phyloP scores from a whole-genome alignment of 2,888 invertebrate species.

The Neoitamus cyanurus region DNA sequence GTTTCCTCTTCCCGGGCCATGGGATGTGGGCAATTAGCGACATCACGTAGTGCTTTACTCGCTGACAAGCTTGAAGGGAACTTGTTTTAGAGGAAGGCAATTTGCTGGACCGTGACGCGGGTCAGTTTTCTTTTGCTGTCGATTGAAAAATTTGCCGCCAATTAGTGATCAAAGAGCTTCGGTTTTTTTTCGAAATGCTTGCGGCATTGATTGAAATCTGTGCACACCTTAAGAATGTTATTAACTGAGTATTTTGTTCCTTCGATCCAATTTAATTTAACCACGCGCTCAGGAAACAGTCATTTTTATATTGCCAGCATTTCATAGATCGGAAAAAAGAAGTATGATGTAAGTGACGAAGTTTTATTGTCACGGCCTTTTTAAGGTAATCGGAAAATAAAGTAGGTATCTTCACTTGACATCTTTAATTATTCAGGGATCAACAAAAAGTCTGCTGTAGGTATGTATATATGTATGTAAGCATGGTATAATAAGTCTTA shows the following conservation, averaged over 20 bases:
- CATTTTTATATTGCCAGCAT: neutral
- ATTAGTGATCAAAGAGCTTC: conserved; percentile 32
- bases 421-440: neutral
- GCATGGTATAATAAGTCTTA: too few species aligned
- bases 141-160: conserved; percentile 21
- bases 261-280: neutral
- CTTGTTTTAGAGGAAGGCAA: conserved; percentile 43
- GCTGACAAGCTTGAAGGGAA: conserved; percentile 11
- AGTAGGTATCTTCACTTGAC: neutral
- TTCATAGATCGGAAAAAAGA: neutral
- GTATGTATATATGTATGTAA: too few species aligned
- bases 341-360: neutral
- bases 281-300: conserved; percentile 4
- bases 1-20: conserved; percentile 37
- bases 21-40: conserved; percentile 34
- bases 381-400: neutral
- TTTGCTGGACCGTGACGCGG: conserved; percentile 6
- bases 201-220: conserved; percentile 5
- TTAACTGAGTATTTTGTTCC: neutral
- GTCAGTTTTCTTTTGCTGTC: neutral
- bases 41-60: neutral
- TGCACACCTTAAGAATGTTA: conserved; percentile 23
- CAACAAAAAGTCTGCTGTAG: too few species aligned
- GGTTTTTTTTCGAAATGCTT: neutral
- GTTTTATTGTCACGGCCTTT: neutral